Evolutionary conservation across 2,113 vertebrate species (phyloP).

Genomic region (Pelmatolapia mariae): DNA sequence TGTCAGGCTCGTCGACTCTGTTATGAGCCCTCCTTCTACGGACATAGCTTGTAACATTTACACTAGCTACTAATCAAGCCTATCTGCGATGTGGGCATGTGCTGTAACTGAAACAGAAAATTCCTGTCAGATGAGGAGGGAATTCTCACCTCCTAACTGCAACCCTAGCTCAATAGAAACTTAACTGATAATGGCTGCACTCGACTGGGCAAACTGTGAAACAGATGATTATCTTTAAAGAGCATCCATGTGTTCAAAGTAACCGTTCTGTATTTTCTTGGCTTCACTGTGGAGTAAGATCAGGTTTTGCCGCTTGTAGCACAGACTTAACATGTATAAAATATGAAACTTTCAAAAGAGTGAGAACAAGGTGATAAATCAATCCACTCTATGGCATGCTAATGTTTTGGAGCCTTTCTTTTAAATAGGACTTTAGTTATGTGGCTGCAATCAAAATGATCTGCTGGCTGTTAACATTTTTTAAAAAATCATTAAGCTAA

Average conservation of each 20-base stretch:
- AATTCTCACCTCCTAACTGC: conserved; percentile 49
- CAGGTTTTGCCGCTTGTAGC: neutral
- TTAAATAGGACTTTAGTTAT: neutral
- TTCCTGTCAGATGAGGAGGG: conserved; percentile 27
- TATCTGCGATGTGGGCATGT: neutral
- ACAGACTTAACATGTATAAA: neutral
- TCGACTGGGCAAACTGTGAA: neutral
- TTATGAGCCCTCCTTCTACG: neutral
- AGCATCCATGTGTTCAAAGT: neutral
- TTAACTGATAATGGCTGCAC: conserved; percentile 21
- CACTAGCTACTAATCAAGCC: neutral
- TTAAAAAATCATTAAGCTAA: neutral
- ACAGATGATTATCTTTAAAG: conserved; percentile 11
- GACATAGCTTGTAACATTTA: neutral
- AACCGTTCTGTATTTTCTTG: neutral
- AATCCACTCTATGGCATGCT: neutral
- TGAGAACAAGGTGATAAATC: neutral
- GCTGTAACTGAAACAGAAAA: conserved; percentile 8
- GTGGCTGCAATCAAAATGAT: neutral
- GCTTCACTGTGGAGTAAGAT: neutral
- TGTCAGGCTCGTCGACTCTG: neutral
- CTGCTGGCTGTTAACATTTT: neutral
- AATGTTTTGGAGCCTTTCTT: neutral
- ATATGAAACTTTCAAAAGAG: neutral
- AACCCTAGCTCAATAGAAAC: conserved; percentile 14